Conservation (phyloP, 2,113 vertebrate species). For the Perca flavescens region DNA sequence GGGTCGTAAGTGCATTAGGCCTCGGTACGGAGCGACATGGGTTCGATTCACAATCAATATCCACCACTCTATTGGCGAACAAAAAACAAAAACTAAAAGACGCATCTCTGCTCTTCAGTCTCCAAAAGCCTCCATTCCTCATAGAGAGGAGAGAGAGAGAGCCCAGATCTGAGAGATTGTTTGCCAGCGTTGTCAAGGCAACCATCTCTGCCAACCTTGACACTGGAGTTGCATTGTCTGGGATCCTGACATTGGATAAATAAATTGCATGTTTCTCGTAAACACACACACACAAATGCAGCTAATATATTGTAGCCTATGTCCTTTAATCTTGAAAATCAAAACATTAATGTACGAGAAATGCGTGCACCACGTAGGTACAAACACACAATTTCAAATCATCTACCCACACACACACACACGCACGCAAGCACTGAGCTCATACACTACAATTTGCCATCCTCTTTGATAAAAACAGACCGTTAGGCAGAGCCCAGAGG, state of each 20-base stretch:
- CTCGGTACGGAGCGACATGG: slow-evolving; percentile 48
- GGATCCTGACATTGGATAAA: slow-evolving; percentile 69
- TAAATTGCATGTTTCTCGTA: slow-evolving; percentile 34
- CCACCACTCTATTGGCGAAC: slow-evolving; percentile 59
- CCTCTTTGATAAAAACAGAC: slow-evolving; percentile 61
- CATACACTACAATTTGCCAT: slow-evolving; percentile 35
- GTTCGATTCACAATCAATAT: slow-evolving; percentile 78
- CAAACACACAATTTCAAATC: slow-evolving; percentile 18
- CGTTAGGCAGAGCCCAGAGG: slow-evolving; percentile 51
- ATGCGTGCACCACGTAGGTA: not conserved
- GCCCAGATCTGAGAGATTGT: slow-evolving; percentile 67
- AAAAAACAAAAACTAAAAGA: slow-evolving; percentile 19
- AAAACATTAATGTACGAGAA: not conserved
- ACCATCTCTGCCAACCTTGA: slow-evolving; percentile 75
- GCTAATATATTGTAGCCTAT: not conserved
- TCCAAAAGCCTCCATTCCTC: slow-evolving; percentile 59
- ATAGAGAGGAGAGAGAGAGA: slow-evolving; percentile 38
- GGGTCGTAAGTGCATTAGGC: slow-evolving; percentile 71
- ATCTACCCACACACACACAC: slow-evolving; percentile 7
- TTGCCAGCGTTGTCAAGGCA: slow-evolving; percentile 66
- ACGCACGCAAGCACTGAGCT: slow-evolving; percentile 15
- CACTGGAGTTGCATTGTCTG: slow-evolving; percentile 66
- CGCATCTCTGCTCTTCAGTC: slow-evolving; percentile 53
- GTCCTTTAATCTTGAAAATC: not conserved
- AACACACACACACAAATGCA: slow-evolving; percentile 1